phyloP scores from a whole-genome alignment of 2,797 vertebrate genomes.

The Coccyzus lansbergi region DNA sequence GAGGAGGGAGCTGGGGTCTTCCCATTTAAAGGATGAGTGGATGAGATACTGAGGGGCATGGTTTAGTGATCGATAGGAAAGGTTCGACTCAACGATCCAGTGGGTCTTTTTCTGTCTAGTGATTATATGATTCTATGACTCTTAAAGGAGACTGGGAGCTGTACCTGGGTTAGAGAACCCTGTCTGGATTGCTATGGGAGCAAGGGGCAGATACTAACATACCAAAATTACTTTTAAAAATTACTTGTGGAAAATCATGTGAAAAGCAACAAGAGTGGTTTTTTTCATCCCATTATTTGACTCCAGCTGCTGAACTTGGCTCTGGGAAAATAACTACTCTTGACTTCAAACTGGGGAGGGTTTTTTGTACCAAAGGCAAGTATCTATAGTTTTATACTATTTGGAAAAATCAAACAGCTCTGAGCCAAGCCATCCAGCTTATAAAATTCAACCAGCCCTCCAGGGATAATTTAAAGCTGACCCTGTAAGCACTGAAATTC shows the following conservation, averaged over 20 bases:
- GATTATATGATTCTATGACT: too few species aligned
- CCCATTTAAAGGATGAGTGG: too few species aligned
- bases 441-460: constrained; percentile 49
- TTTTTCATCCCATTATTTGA: constrained; percentile 52
- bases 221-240: background rate
- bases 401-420: constrained; percentile 56
- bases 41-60: too few species aligned
- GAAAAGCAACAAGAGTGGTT: constrained; percentile 16
- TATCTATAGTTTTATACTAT: constrained; percentile 61
- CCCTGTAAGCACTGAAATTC: constrained; percentile 44
- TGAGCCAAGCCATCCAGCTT: constrained; percentile 53
- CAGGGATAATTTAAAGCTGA: constrained; percentile 59
- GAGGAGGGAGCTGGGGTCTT: too few species aligned
- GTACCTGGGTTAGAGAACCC: background rate
- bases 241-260: background rate
- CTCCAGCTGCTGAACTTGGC: constrained; percentile 64
- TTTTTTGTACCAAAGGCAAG: constrained; percentile 60
- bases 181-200: background rate
- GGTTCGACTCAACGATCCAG: too few species aligned
- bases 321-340: constrained; percentile 67
- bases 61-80: too few species aligned
- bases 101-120: too few species aligned
- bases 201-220: background rate
- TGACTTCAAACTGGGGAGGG: constrained; percentile 18
- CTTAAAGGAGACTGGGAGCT: background rate